These are phyloP conservation scores for Leptobrachium leishanense DNA, from an alignment of 2,113 vertebrate species.

Conservation along the genomic window DNA sequence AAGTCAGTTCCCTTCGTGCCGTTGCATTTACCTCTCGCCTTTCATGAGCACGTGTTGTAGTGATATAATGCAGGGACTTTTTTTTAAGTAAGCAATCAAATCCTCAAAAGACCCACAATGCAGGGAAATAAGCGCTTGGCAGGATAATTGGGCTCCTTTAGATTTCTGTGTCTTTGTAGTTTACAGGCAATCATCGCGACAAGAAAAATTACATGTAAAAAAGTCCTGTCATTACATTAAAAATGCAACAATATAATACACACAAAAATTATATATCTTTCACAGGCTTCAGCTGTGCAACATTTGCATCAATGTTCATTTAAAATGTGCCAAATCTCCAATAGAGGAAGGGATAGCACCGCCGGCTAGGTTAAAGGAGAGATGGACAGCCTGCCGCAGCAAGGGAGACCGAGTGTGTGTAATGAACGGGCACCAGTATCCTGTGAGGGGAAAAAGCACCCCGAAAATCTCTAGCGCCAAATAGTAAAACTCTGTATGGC, in stretches of 20 bases:
- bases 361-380: too few relatives aligned
- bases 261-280: conserved; percentile 23
- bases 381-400: too few relatives aligned
- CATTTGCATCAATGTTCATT: conserved; percentile 44
- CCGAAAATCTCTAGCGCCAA: too few relatives aligned
- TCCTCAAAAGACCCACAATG: conserved; percentile 27
- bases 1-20: not conserved
- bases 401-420: too few relatives aligned
- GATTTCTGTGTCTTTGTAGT: conserved; percentile 6
- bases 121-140: conserved; percentile 14
- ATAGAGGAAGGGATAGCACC: not conserved
- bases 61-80: conserved; percentile 25
- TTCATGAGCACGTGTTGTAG: not conserved
- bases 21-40: not conserved
- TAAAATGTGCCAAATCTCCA: conserved; percentile 24
- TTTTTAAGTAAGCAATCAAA: conserved; percentile 35
- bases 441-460: too few relatives aligned
- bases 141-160: conserved; percentile 22
- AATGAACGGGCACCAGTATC: too few relatives aligned
- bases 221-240: conserved; percentile 40
- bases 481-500: too few relatives aligned
- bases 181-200: conserved; percentile 44
- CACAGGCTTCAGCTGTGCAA: conserved; percentile 7
- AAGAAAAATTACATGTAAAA: conserved; percentile 17
- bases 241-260: not conserved